phyloP scores from a whole-genome alignment of 2,113 vertebrate genomes.

The Beaufortia kweichowensis region DNA sequence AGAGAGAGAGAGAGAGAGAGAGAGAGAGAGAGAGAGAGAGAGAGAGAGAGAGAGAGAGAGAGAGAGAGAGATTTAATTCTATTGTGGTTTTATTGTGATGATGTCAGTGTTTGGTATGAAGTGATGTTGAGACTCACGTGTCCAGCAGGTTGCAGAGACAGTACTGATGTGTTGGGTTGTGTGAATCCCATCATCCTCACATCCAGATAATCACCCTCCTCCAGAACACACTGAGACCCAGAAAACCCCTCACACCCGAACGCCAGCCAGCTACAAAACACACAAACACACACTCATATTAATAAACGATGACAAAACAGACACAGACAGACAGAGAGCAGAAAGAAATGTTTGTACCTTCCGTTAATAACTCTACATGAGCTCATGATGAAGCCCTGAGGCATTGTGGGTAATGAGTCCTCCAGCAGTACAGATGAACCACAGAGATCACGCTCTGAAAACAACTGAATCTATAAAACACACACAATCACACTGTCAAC shows the following conservation, averaged over 20 bases:
- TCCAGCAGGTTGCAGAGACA: constrained; percentile 79
- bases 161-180: constrained; percentile 67
- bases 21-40: too few species aligned
- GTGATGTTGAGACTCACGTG: constrained; percentile 78
- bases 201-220: constrained; percentile 86
- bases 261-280: constrained; percentile 80
- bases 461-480: constrained; percentile 85
- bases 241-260: constrained; percentile 82
- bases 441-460: constrained; percentile 85
- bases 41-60: too few species aligned
- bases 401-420: constrained; percentile 72
- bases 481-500: not conserved
- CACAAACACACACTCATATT: constrained; percentile 21
- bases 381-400: constrained; percentile 74
- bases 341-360: constrained; percentile 63
- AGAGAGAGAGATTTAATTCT: too few species aligned
- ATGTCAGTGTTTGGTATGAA: constrained; percentile 10
- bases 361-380: constrained; percentile 87
- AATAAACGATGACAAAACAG: not conserved
- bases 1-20: too few species aligned
- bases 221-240: constrained; percentile 85
- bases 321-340: not conserved
- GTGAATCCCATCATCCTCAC: constrained; percentile 83
- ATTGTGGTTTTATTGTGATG: too few species aligned
- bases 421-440: constrained; percentile 77